Evolutionary conservation across 2,113 vertebrate genomes (phyloP), one percentile per base, ranked within the genome.

Genomic region (Callocephalon fimbriatum): DNA sequence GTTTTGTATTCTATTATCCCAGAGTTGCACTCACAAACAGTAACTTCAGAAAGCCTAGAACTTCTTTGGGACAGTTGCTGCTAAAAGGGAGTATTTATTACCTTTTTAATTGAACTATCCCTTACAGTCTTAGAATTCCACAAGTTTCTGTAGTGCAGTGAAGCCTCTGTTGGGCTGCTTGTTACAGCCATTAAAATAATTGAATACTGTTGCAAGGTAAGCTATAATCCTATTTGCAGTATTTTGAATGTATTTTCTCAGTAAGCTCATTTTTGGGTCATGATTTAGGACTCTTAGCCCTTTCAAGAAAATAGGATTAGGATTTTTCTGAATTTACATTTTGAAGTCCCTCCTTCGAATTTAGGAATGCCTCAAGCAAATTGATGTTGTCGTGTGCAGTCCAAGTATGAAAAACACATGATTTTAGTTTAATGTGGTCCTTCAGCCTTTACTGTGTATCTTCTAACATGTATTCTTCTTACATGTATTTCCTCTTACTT

Each of bases 191-290:
- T 94, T 90, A 83, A 70, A 96, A 73, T 76, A 93, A 71, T 38
- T 67, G 16, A 70, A 47, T 45, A 25, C n/a, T 87, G 26, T 92
- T 95, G n/a, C 22, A 88, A 95, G 78, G 79, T 82, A 70, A 77
- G 9, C n/a, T 86, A 9, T 90, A 94, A 93, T 94, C 92, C 54
- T 86, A 4, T 88, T 88, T 85, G n/a, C 37, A 48, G 51, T 79
- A 27, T 85, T 78, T 75, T n/a, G 25, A 78, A 48, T 56, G 51
- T 7, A 2, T 54, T 89, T 93, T 81, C 35, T 66, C 11, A 38
- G 21, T 74, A 88, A 90, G 12, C 45, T 47, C 18, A 0, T 42
- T 90, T 95, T 95, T 88, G 53, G 40, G 26, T 90, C 15, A 10
- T 88, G 54, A 5, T 79, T 90, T 70, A 61, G 61, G 53, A 35